These are phyloP conservation scores for Bombus difficillimus DNA, from an alignment of 1,140 invertebrate species.

Conservation along the genomic window DNA sequence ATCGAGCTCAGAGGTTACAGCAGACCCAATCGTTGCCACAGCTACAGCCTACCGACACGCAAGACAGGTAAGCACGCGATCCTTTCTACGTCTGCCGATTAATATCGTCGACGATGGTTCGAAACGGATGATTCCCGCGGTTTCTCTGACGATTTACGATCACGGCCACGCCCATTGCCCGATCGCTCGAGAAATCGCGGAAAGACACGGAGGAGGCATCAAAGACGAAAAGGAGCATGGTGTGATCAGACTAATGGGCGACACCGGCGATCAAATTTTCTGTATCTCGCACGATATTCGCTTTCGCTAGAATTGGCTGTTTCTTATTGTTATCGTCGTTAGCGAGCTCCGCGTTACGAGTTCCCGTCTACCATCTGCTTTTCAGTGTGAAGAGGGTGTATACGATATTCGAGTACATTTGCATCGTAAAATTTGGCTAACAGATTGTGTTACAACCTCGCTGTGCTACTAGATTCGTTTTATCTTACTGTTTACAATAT, in stretches of 20 bases:
- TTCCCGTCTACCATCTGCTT: no score
- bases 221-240: neutral
- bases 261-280: neutral
- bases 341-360: neutral
- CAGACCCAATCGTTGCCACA: conserved; percentile 53
- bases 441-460: rapidly evolving
- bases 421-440: neutral
- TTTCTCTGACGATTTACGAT: conserved; percentile 15
- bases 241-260: neutral
- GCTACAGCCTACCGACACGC: conserved; percentile 40
- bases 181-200: neutral
- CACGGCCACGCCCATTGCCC: neutral
- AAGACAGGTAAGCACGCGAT: conserved; percentile 64
- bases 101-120: conserved; percentile 1
- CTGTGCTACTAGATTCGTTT: neutral
- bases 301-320: neutral
- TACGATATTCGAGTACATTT: neutral
- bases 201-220: neutral
- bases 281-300: no score
- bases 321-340: neutral
- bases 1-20: conserved; percentile 43
- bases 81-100: no score
- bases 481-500: no score
- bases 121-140: neutral
- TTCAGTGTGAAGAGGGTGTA: neutral